phyloP scores from a whole-genome alignment of 2,797 vertebrate species.

The Apogon talboti region DNA sequence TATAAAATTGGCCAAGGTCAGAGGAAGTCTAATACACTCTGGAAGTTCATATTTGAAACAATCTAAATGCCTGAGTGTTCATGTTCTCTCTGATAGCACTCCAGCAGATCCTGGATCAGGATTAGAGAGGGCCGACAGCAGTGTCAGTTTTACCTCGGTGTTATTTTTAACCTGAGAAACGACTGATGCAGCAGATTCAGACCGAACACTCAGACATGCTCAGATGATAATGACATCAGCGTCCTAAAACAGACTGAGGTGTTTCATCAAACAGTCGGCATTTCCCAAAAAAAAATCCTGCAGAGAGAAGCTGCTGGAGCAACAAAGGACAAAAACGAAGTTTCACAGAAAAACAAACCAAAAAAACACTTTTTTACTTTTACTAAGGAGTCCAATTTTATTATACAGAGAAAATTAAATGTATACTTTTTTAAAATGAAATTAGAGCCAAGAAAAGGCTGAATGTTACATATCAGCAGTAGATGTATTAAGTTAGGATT shows the following conservation, averaged over 20 bases:
- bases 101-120: slow-evolving; percentile 6
- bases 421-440: not conserved
- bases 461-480: no score
- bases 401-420: no score
- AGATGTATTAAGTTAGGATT: no score
- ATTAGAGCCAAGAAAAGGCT: not conserved
- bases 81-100: slow-evolving; percentile 3
- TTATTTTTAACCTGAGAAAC: slow-evolving; percentile 32
- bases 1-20: no score
- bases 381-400: not conserved
- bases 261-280: slow-evolving; percentile 24
- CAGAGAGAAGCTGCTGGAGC: slow-evolving; percentile 1
- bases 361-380: not conserved
- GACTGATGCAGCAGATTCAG: slow-evolving; percentile 35
- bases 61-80: not conserved
- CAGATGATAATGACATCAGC: slow-evolving; percentile 44
- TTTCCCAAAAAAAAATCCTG: not conserved
- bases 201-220: slow-evolving; percentile 12
- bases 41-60: slow-evolving; percentile 10
- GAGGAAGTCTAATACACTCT: not conserved
- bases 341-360: not conserved
- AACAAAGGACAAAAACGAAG: not conserved
- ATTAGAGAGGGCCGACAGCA: not conserved
- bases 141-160: not conserved
- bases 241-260: slow-evolving; percentile 30